Conservation (phyloP, 2,113 vertebrate species). For the Trogon surrucura region DNA sequence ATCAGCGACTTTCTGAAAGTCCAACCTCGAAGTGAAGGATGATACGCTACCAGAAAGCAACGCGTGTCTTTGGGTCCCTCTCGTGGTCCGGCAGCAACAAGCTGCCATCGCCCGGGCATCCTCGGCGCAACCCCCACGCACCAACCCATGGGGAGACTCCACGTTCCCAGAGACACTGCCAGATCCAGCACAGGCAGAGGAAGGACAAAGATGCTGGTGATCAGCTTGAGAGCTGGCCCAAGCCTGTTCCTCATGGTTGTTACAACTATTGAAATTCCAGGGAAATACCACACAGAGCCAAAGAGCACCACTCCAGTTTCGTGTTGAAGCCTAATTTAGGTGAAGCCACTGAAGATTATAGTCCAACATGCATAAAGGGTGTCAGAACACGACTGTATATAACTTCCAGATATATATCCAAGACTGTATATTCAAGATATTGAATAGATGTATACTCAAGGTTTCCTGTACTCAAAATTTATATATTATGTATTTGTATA, state of each 20-base stretch:
- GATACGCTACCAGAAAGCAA: background rate
- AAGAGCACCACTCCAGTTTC: background rate
- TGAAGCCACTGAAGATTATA: background rate
- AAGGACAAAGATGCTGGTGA: background rate
- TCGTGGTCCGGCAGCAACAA: slow-evolving; percentile 17
- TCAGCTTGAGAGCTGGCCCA: fast-evolving
- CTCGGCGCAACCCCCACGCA: too few relatives aligned
- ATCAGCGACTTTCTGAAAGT: background rate
- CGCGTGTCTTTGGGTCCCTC: slow-evolving; percentile 50
- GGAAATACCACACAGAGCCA: background rate
- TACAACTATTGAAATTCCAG: background rate
- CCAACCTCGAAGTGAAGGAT: background rate
- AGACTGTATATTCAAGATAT: background rate
- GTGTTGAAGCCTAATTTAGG: background rate
- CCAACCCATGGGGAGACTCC: too few relatives aligned
- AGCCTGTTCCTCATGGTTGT: background rate
- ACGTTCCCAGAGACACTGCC: background rate
- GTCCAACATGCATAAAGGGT: background rate
- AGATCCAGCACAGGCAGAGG: background rate
- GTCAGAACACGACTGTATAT: background rate
- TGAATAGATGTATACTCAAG: background rate
- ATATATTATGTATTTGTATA: background rate
- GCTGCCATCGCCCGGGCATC: too few relatives aligned
- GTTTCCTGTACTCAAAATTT: background rate
- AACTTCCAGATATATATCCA: background rate